Conservation (phyloP, 2,797 vertebrate species). For the Paedocypris micromegethes region DNA sequence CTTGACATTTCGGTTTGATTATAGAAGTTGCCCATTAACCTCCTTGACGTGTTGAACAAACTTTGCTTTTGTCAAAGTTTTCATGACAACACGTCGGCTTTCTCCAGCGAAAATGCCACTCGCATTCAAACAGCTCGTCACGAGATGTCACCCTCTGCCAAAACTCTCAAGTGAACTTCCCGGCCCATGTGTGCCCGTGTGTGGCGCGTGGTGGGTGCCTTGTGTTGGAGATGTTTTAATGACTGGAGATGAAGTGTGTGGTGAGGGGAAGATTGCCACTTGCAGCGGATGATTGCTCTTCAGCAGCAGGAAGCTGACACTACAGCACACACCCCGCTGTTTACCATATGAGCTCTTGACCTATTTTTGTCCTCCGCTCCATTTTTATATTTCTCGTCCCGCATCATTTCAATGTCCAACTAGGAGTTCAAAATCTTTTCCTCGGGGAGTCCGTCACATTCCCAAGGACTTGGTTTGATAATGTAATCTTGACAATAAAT, state of each 20-base stretch:
- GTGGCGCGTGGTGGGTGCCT: constrained; percentile 31
- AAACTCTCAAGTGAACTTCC: constrained; percentile 40
- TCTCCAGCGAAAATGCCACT: constrained; percentile 40
- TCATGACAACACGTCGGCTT: constrained; percentile 28
- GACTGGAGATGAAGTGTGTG: constrained; percentile 42
- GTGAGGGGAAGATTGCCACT: constrained; percentile 49
- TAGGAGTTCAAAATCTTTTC: constrained; percentile 3
- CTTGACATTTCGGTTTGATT: constrained; percentile 4
- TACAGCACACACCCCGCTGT: constrained; percentile 8
- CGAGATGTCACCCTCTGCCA: constrained; percentile 34
- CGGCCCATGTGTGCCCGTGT: constrained; percentile 19
- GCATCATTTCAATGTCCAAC: background rate
- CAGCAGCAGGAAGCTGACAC: constrained; percentile 26
- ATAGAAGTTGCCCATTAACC: constrained; percentile 17
- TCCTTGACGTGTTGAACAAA: constrained; percentile 6
- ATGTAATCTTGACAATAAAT: background rate
- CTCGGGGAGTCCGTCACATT: background rate
- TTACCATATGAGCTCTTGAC: constrained; percentile 32
- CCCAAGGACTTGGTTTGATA: background rate
- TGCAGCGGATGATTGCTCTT: constrained; percentile 39
- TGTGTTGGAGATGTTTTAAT: constrained; percentile 50
- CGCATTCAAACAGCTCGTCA: constrained; percentile 26
- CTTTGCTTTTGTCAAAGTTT: constrained; percentile 33
- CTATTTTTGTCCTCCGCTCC: constrained; percentile 15
- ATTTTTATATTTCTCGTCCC: constrained; percentile 1